Percentiles rank a stretch among this genome's conserved stretches.
Evolutionary conservation across 1,140 invertebrate species (phyloP).

Genomic region (Lithobius niger): DNA sequence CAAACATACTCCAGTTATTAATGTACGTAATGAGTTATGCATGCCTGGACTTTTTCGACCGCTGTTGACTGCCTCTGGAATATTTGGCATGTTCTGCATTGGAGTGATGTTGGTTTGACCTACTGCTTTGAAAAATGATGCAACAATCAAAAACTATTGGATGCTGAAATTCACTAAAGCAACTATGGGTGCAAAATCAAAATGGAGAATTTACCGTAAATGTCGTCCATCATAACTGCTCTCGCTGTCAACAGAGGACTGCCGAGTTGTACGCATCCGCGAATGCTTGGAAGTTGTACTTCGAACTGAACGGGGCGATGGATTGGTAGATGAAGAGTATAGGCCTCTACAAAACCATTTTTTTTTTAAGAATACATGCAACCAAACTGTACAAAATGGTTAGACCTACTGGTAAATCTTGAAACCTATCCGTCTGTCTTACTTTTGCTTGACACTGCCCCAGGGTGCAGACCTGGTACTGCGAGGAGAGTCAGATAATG

Average conservation of each 20-base stretch:
- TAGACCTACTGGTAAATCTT: neutral
- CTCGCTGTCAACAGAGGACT: conserved; percentile 19
- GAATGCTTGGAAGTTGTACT: conserved; percentile 13
- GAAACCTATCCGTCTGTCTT: neutral
- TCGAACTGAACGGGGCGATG: conserved; percentile 39
- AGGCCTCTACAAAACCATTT: conserved; percentile 27
- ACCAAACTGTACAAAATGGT: conserved; percentile 13
- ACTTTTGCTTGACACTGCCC: conserved; percentile 25
- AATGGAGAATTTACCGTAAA: neutral
- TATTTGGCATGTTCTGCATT: too few relatives aligned
- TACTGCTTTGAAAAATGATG: too few relatives aligned
- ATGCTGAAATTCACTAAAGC: too few relatives aligned
- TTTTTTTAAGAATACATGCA: conserved; percentile 26
- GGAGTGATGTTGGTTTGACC: too few relatives aligned
- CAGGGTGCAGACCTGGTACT: conserved; percentile 74
- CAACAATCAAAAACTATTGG: too few relatives aligned
- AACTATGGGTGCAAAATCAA: too few relatives aligned
- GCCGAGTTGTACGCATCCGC: conserved; percentile 11
- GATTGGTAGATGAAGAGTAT: conserved; percentile 22
- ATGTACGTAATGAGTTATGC: too few relatives aligned
- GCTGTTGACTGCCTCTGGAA: too few relatives aligned
- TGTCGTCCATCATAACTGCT: conserved; percentile 16
- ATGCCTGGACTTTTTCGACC: too few relatives aligned
- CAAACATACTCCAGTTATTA: too few relatives aligned
- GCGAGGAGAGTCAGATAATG: conserved; percentile 48